phyloP scores from a whole-genome alignment of 2,797 vertebrate genomes.

The Crocodylus rhombifer region DNA sequence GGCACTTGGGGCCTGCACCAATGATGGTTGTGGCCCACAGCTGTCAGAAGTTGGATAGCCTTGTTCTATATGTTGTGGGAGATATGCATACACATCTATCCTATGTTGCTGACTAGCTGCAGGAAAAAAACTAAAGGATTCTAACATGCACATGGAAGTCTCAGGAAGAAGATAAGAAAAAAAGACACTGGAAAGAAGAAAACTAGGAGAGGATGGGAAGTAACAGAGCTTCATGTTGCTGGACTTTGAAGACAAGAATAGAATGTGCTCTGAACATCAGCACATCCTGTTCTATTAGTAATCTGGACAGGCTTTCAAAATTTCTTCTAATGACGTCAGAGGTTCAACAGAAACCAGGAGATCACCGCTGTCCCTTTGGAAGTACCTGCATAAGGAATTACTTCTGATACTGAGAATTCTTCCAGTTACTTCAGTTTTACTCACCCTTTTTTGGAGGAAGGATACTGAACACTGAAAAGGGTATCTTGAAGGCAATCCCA shows the following conservation, averaged over 20 bases:
- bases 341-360: not conserved
- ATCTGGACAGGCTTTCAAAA: not conserved
- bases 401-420: conserved; percentile 22
- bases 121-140: not conserved
- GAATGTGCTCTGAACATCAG: not conserved
- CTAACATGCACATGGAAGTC: not conserved
- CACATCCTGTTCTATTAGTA: not conserved
- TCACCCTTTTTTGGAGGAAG: not conserved
- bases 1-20: too few species aligned
- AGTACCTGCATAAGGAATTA: not conserved
- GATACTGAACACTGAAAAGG: not conserved
- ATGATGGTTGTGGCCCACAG: too few species aligned
- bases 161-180: not conserved
- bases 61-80: not conserved
- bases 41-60: too few species aligned
- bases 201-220: not conserved
- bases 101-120: not conserved
- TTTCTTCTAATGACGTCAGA: not conserved
- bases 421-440: not conserved
- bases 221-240: not conserved
- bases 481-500: not conserved
- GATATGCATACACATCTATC: not conserved
- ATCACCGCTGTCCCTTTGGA: not conserved
- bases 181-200: not conserved
- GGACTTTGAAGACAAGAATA: not conserved